Conservation (phyloP, 1,140 invertebrate genomes). For the Hylyphantes graminicola region DNA sequence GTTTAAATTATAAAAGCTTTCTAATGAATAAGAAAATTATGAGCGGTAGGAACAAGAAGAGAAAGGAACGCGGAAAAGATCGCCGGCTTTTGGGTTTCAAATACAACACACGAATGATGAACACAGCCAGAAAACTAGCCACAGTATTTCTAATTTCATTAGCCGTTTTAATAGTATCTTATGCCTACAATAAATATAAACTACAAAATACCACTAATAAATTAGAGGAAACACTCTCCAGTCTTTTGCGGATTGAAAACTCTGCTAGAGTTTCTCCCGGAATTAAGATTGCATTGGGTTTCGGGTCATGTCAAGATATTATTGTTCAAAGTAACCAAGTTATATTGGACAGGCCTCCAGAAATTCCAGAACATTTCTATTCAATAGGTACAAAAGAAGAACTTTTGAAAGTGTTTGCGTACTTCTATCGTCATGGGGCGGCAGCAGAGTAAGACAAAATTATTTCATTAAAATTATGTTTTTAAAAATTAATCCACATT, state of each 20-base stretch:
- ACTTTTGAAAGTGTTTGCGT: slow-evolving; percentile 80
- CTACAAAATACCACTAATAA: background rate
- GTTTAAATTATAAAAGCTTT: slow-evolving; percentile 2
- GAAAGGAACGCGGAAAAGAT: slow-evolving; percentile 46
- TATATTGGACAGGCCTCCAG: slow-evolving; percentile 71
- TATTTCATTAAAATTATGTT: background rate
- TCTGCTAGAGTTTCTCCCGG: slow-evolving; percentile 63
- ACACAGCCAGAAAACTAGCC: slow-evolving; percentile 23
- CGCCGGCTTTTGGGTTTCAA: slow-evolving; percentile 25
- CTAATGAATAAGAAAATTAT: slow-evolving; percentile 22
- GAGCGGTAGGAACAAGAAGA: slow-evolving; percentile 40
- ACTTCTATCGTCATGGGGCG: slow-evolving; percentile 86
- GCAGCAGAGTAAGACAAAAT: slow-evolving; percentile 82
- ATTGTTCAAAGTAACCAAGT: slow-evolving; percentile 79
- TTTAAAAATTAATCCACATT: no score
- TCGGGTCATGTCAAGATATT: slow-evolving; percentile 85
- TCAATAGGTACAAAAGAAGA: slow-evolving; percentile 77
- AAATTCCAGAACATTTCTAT: slow-evolving; percentile 75
- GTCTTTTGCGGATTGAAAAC: slow-evolving; percentile 54
- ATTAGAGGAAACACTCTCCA: slow-evolving; percentile 37
- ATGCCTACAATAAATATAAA: slow-evolving; percentile 44
- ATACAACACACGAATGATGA: slow-evolving; percentile 28
- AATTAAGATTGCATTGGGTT: slow-evolving; percentile 81
- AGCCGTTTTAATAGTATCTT: slow-evolving; percentile 30
- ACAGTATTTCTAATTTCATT: slow-evolving; percentile 28